A percentile compares a stretch with the other conserved stretches of the same genome.
phyloP scores from a whole-genome alignment of 2,888 invertebrate species.

The Eristalinus aeneus region DNA sequence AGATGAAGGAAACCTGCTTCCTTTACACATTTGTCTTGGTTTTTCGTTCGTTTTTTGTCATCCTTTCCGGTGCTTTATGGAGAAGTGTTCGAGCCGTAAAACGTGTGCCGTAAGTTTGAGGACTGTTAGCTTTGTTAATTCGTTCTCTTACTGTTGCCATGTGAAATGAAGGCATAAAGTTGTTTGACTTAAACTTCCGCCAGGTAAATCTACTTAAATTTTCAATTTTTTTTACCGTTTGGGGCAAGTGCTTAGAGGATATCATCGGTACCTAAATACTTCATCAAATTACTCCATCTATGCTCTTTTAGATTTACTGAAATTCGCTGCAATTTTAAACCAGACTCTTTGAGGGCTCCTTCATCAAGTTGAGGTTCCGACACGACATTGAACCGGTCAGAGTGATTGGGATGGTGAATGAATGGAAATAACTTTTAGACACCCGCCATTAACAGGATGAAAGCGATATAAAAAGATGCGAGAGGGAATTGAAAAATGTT shows the following conservation, averaged over 20 bases:
- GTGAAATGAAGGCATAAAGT: constrained; percentile 3
- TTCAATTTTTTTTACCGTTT: too few species aligned
- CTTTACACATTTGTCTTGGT: constrained; percentile 4
- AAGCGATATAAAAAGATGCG: background rate
- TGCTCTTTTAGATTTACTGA: background rate
- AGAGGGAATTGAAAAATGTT: background rate
- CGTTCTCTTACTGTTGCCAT: background rate
- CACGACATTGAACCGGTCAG: background rate
- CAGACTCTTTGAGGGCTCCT: background rate
- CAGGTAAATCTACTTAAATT: background rate
- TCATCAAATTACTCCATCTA: background rate
- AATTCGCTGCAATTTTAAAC: background rate
- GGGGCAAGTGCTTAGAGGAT: background rate
- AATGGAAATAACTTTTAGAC: background rate
- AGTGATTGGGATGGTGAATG: background rate
- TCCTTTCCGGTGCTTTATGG: constrained; percentile 22
- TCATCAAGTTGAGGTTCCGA: background rate
- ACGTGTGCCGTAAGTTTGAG: constrained; percentile 15
- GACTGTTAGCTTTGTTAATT: constrained; percentile 31
- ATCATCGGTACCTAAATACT: background rate
- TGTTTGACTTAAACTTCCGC: background rate
- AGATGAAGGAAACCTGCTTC: constrained; percentile 32
- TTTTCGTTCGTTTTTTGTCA: background rate
- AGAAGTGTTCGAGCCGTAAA: constrained; percentile 24
- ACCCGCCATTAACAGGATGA: background rate